Conservation (phyloP, 2,888 invertebrate species). For the Xiphydria camelus region DNA sequence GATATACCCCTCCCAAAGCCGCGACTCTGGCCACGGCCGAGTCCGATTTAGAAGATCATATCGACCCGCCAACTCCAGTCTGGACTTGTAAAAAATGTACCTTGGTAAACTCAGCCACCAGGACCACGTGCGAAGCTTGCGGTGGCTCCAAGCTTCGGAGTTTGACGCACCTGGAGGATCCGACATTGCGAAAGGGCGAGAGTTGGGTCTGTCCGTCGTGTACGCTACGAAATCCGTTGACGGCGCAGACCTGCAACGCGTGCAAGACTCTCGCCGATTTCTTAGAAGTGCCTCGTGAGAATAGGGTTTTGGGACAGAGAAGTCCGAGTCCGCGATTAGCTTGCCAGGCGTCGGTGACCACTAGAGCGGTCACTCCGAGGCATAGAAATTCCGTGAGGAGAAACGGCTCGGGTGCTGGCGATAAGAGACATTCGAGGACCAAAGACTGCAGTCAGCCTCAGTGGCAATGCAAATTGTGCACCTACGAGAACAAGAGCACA, state of each 20-base stretch:
- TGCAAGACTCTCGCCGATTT: slow-evolving; percentile 69
- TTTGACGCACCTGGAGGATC: slow-evolving; percentile 66
- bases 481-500: slow-evolving; percentile 73
- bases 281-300: slow-evolving; percentile 52
- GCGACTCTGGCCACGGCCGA: slow-evolving; percentile 52
- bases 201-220: slow-evolving; percentile 74
- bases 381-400: slow-evolving; percentile 52
- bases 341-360: slow-evolving; percentile 34
- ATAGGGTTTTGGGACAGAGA: slow-evolving; percentile 39
- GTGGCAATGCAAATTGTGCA: slow-evolving; percentile 82
- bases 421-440: slow-evolving; percentile 44
- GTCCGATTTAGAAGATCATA: slow-evolving; percentile 67
- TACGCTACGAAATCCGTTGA: slow-evolving; percentile 79
- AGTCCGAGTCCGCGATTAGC: slow-evolving; percentile 50
- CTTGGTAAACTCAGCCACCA: slow-evolving; percentile 73
- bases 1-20: slow-evolving; percentile 56
- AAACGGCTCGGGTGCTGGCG: slow-evolving; percentile 42
- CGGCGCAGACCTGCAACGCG: slow-evolving; percentile 70
- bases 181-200: slow-evolving; percentile 72
- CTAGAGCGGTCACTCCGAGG: slow-evolving; percentile 49
- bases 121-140: slow-evolving; percentile 81
- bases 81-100: slow-evolving; percentile 92
- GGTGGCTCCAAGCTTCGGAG: slow-evolving; percentile 80
- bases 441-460: slow-evolving; percentile 40
- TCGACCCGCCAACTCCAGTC: slow-evolving; percentile 47